phyloP scores from a whole-genome alignment of 1,140 invertebrate genomes.

The Calephelis virginiensis region DNA sequence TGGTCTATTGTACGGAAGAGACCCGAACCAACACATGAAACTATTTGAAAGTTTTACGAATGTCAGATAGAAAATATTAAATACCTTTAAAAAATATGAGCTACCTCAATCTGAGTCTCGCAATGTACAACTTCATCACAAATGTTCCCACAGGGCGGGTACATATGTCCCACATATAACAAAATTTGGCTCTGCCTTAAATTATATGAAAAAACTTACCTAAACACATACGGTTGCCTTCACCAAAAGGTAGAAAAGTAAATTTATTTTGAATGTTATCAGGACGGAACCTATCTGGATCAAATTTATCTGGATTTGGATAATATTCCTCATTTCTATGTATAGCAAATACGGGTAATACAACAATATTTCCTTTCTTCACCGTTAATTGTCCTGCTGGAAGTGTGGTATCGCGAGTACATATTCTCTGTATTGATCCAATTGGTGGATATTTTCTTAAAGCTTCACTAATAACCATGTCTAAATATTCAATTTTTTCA shows the following conservation, averaged over 20 bases:
- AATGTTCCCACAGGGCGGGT: no score
- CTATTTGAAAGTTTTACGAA: no score
- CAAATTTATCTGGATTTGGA: constrained; percentile 79
- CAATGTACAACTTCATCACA: no score
- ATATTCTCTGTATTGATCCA: constrained; percentile 59
- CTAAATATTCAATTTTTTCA: constrained; percentile 69
- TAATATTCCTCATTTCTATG: constrained; percentile 80
- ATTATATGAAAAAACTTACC: constrained; percentile 29
- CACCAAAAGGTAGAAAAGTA: constrained; percentile 84
- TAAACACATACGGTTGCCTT: constrained; percentile 84
- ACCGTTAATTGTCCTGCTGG: constrained; percentile 61
- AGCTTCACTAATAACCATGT: constrained; percentile 65
- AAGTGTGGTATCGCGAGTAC: constrained; percentile 64
- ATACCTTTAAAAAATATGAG: no score
- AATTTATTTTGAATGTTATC: constrained; percentile 67
- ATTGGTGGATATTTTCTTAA: constrained; percentile 76
- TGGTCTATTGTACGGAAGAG: no score
- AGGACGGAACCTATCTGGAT: constrained; percentile 80
- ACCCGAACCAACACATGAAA: no score
- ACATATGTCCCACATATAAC: no score
- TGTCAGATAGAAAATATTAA: no score
- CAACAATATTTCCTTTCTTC: constrained; percentile 68
- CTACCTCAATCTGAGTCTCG: no score
- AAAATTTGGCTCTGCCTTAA: neutral
- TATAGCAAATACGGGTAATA: constrained; percentile 79